These are phyloP conservation scores for Narcine bancroftii DNA, from an alignment of 2,113 vertebrate genomes.

Conservation along the genomic window DNA sequence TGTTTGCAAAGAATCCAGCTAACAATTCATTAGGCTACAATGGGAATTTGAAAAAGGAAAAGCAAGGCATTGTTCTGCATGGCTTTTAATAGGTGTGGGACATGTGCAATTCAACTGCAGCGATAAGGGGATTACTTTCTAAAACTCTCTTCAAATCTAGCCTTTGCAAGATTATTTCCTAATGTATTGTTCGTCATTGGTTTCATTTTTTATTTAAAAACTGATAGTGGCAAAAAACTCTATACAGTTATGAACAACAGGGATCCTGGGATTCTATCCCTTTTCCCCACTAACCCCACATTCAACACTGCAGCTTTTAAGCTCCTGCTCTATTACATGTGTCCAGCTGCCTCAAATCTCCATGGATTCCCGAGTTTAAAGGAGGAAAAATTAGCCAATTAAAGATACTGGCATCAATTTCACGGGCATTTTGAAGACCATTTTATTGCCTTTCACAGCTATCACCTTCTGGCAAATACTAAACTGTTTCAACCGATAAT, in stretches of 20 bases:
- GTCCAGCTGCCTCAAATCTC: background rate
- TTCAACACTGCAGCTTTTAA: no score
- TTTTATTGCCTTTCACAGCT: background rate
- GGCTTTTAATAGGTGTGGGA: slow-evolving; percentile 18
- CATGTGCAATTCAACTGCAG: slow-evolving; percentile 25
- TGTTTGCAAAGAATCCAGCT: slow-evolving; percentile 1
- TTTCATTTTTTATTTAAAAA: background rate
- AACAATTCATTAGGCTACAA: slow-evolving; percentile 20
- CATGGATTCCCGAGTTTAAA: background rate
- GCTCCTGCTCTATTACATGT: background rate
- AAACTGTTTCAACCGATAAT: slow-evolving; percentile 1
- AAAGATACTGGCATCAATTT: background rate
- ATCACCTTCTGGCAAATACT: background rate
- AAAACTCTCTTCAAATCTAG: slow-evolving; percentile 6
- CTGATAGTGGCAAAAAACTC: background rate
- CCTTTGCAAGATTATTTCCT: background rate
- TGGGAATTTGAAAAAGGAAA: slow-evolving; percentile 16
- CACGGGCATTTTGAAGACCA: background rate
- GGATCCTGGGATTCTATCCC: background rate
- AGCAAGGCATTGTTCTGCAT: background rate
- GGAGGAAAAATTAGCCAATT: background rate
- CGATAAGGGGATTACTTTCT: slow-evolving; percentile 13
- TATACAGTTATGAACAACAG: background rate
- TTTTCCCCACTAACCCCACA: no score
- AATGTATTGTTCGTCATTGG: background rate